Evolutionary conservation across 2,888 invertebrate genomes (phyloP).

Genomic region (Caenorhabditis sp.): DNA sequence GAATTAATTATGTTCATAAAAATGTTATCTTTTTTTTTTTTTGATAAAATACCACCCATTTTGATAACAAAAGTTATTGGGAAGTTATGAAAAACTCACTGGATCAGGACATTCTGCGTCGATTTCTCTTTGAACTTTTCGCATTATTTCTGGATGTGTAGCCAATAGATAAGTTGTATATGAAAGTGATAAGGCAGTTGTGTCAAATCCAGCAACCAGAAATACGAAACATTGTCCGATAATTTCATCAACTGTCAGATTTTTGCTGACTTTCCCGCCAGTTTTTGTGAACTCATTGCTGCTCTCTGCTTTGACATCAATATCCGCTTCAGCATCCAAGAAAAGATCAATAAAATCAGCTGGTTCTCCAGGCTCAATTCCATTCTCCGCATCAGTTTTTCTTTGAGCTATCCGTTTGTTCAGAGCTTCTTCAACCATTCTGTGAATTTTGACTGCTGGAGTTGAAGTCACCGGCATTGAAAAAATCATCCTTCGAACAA

Average conservation of each 20-base stretch:
- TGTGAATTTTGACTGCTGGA: background rate
- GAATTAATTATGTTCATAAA: no score
- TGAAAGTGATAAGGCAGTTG: slow-evolving; percentile 74
- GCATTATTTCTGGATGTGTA: slow-evolving; percentile 68
- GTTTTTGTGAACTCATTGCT: slow-evolving; percentile 14
- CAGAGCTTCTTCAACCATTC: slow-evolving; percentile 18
- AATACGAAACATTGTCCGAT: slow-evolving; percentile 73
- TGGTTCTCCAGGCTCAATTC: slow-evolving; percentile 29
- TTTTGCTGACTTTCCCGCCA: slow-evolving; percentile 12
- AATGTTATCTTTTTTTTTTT: no score
- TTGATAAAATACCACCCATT: no score
- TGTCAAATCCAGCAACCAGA: slow-evolving; percentile 75
- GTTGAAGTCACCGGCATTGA: background rate
- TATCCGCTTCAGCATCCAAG: slow-evolving; percentile 52
- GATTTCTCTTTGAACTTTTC: slow-evolving; percentile 42
- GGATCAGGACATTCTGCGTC: slow-evolving; percentile 24
- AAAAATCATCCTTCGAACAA: background rate
- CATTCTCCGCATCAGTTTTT: slow-evolving; percentile 25
- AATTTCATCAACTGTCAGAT: slow-evolving; percentile 62
- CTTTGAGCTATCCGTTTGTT: slow-evolving; percentile 34
- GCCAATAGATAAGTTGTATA: slow-evolving; percentile 73
- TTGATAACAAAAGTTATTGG: no score
- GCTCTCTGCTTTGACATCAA: slow-evolving; percentile 19
- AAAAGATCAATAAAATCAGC: slow-evolving; percentile 60
- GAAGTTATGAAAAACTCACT: background rate